Evolutionary conservation across 2,113 vertebrate species (phyloP).

Genomic region (Esox niger): DNA sequence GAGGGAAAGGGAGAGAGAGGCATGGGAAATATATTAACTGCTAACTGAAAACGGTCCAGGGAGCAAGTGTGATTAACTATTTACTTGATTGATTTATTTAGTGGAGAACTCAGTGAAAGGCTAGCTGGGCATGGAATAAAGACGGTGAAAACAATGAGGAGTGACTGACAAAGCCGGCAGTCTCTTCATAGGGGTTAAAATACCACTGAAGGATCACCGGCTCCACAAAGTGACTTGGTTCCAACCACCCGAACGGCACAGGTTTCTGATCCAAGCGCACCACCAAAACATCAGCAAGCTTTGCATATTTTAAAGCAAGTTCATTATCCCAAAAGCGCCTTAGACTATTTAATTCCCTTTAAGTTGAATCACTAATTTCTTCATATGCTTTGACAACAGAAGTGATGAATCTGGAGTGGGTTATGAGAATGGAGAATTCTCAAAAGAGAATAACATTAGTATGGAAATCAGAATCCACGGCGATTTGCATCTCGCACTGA

Average conservation of each 20-base stretch:
- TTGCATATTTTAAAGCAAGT: background rate
- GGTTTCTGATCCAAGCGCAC: background rate
- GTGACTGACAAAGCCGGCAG: too few relatives aligned
- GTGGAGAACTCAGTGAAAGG: too few relatives aligned
- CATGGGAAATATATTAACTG: background rate
- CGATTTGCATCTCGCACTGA: background rate
- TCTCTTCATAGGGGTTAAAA: too few relatives aligned
- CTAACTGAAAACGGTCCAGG: background rate
- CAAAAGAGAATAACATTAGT: background rate
- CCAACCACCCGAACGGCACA: background rate
- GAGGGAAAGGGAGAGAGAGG: conserved; percentile 6
- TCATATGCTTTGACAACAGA: conserved; percentile 6
- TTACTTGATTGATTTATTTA: too few relatives aligned
- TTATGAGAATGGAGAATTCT: background rate
- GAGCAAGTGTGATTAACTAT: too few relatives aligned
- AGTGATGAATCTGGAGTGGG: background rate
- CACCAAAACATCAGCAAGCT: too few relatives aligned
- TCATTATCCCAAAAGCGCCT: background rate
- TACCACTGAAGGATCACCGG: background rate
- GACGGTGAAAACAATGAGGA: too few relatives aligned
- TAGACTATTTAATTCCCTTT: background rate
- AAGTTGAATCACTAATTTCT: background rate
- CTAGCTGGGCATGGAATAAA: too few relatives aligned
- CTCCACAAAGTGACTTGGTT: background rate
- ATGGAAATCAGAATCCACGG: background rate